Conservation (phyloP, 2,797 vertebrate species). For the Smutsia temminckii region DNA sequence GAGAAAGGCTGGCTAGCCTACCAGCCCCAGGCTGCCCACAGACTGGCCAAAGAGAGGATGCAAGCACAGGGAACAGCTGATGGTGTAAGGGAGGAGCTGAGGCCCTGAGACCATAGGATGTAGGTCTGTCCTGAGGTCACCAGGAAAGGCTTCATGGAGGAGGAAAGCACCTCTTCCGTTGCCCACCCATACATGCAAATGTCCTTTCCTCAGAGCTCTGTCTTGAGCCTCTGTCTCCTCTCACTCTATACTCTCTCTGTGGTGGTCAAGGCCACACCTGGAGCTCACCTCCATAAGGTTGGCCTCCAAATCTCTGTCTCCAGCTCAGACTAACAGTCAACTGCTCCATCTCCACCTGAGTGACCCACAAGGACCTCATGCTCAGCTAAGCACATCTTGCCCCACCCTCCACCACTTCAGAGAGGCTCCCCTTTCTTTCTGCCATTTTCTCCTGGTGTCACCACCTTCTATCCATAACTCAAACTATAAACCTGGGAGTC, state of each 20-base stretch:
- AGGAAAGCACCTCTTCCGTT: not conserved
- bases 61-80: not conserved
- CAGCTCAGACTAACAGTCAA: not conserved
- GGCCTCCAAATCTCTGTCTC: not conserved
- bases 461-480: constrained; percentile 6
- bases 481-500: not conserved
- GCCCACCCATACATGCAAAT: not conserved
- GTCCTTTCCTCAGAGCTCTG: not conserved
- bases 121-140: not conserved
- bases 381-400: not conserved
- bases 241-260: not conserved
- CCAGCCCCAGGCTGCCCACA: not conserved
- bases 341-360: not conserved
- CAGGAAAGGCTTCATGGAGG: not conserved
- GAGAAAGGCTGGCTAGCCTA: not conserved
- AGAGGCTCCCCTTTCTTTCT: not conserved
- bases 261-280: not conserved
- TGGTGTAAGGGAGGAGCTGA: not conserved
- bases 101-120: not conserved
- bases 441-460: constrained; percentile 13
- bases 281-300: not conserved
- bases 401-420: not conserved
- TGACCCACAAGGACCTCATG: not conserved
- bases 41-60: not conserved
- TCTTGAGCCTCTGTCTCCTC: not conserved